phyloP scores from a whole-genome alignment of 1,140 invertebrate genomes.

The Drosophila busckii region DNA sequence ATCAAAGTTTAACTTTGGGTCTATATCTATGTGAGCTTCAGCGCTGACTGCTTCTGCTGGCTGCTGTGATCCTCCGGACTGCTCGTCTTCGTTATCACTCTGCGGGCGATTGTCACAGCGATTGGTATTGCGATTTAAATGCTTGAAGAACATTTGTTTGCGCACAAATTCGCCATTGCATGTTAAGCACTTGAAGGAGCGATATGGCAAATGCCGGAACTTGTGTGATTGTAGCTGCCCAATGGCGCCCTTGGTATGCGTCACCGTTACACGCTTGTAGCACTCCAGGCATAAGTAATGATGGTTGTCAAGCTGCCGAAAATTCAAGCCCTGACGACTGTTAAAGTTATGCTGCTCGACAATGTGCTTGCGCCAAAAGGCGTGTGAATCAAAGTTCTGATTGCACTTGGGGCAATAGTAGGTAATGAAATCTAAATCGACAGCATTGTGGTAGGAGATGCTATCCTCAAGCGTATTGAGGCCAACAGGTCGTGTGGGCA shows the following conservation, averaged over 20 bases:
- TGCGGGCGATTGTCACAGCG: conserved; percentile 48
- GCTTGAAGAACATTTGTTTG: conserved; percentile 77
- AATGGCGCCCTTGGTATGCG: conserved; percentile 72
- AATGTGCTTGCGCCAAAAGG: conserved; percentile 74
- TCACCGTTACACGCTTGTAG: conserved; percentile 72
- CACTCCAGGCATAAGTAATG: conserved; percentile 72
- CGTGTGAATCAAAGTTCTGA: conserved; percentile 68
- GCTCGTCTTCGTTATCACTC: conserved; percentile 12
- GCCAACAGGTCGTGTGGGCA: conserved; percentile 48
- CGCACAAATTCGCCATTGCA: conserved; percentile 67
- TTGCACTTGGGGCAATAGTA: conserved; percentile 71
- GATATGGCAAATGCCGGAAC: conserved; percentile 68
- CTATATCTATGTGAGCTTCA: background rate
- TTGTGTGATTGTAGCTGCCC: conserved; percentile 74
- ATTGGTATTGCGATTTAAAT: conserved; percentile 65
- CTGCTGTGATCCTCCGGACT: background rate
- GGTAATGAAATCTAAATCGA: conserved; percentile 68
- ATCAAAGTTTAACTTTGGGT: no score
- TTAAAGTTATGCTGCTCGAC: conserved; percentile 68
- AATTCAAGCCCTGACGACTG: conserved; percentile 63
- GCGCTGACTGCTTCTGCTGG: background rate
- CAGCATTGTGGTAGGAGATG: conserved; percentile 72
- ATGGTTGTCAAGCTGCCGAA: conserved; percentile 70
- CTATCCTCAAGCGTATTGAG: conserved; percentile 64
- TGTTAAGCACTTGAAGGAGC: conserved; percentile 67